Conservation (phyloP, 2,888 invertebrate genomes). For the Vanessa cardui region DNA sequence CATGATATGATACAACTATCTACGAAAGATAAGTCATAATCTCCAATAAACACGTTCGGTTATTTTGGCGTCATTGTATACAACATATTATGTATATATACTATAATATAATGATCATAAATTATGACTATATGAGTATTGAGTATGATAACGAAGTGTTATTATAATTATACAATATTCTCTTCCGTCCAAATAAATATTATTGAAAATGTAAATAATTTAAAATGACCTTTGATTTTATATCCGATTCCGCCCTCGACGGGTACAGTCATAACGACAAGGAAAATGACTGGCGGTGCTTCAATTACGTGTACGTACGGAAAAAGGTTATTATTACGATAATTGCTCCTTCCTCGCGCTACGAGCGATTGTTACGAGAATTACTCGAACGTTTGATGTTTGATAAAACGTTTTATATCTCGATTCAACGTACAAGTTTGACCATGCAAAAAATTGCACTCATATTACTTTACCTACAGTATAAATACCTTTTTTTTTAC, state of each 20-base stretch:
- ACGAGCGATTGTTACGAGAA: slow-evolving; percentile 27
- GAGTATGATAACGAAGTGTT: no score
- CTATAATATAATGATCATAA: no score
- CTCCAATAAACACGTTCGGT: no score
- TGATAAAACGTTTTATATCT: slow-evolving; percentile 21
- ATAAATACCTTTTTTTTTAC: no score
- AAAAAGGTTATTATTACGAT: slow-evolving; percentile 35
- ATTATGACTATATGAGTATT: no score
- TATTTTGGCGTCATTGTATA: no score
- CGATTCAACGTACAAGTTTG: background rate
- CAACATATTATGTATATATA: no score
- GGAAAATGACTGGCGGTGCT: slow-evolving; percentile 18
- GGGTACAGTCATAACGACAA: slow-evolving; percentile 29
- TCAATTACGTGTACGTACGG: slow-evolving; percentile 29
- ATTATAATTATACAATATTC: no score
- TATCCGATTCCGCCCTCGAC: slow-evolving; percentile 5
- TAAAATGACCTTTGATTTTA: slow-evolving; percentile 13
- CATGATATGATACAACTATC: no score
- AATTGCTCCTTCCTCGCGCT: slow-evolving; percentile 32
- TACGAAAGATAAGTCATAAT: no score
- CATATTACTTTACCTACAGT: no score
- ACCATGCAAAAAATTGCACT: background rate
- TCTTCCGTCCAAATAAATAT: background rate
- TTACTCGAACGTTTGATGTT: slow-evolving; percentile 6
- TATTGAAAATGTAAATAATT: background rate